Conservation (phyloP, 2,888 invertebrate genomes). For the Eupelmus urozonus region DNA sequence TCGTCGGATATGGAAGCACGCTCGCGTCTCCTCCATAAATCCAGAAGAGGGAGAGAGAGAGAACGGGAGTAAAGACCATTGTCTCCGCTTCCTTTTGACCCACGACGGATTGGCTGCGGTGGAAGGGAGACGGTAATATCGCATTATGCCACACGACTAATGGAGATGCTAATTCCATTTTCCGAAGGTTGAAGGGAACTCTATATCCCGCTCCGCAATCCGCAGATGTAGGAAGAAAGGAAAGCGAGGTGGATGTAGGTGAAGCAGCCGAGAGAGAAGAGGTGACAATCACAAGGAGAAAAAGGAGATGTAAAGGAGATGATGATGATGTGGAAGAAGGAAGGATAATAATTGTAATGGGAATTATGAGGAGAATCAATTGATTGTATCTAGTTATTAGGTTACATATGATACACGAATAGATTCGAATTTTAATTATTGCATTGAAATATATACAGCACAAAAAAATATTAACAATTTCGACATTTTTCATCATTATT, state of each 20-base stretch:
- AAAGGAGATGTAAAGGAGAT: no score
- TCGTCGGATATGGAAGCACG: slow-evolving; percentile 11
- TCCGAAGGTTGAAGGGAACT: slow-evolving; percentile 24
- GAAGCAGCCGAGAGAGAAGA: no score
- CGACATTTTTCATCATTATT: no score
- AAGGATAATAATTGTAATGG: slow-evolving; percentile 34
- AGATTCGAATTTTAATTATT: no score
- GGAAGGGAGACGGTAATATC: slow-evolving; percentile 68
- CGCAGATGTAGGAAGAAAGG: background rate
- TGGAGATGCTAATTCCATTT: slow-evolving; percentile 74
- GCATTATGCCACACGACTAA: slow-evolving; percentile 72
- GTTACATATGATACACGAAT: no score
- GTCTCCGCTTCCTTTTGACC: slow-evolving; percentile 66
- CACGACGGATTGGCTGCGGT: slow-evolving; percentile 28
- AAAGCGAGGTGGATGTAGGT: background rate
- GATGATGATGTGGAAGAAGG: slow-evolving; percentile 42
- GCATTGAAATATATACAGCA: no score
- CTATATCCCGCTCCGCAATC: no score
- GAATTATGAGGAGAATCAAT: background rate
- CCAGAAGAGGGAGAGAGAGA: slow-evolving; percentile 9
- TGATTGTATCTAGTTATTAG: no score
- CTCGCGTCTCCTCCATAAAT: slow-evolving; percentile 9
- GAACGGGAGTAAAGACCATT: slow-evolving; percentile 61
- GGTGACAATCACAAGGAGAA: slow-evolving; percentile 30
- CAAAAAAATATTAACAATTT: no score